Base-by-base conservation (phyloP, 2,797 vertebrate genomes). In the Myiotriccus ornatus region DNA sequence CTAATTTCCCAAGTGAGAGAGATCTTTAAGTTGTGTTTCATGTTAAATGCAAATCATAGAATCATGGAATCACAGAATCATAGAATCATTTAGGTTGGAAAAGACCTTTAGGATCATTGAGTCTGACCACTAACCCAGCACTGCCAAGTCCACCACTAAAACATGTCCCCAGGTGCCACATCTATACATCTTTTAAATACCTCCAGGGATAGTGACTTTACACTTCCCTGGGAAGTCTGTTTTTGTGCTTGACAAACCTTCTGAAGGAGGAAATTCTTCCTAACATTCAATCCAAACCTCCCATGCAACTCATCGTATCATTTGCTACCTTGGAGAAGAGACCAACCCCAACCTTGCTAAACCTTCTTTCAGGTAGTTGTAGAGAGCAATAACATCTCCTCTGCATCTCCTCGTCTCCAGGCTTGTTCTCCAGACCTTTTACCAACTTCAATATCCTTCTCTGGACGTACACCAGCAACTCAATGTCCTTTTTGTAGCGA, bases 201-300 rank as follows among this genome's bases (percentile, higher is more conserved):
- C 10, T 23, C 24, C 14, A 34, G 12, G 37, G 56, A 70, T 13
- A 5, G 4, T 63, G 1, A 57, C 23, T n/a, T 19, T 0, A 0
- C 4, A 18, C 25, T 56, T 70, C 13, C 8, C 24, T 6, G 2
- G 32, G 23, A 8, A 69, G 13, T 9, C 9, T 49, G 3, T 56
- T 30, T 44, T 28, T 34, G 5, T 15, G 8, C 2, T 8, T 34
- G 32, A 22, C 9, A 63, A 39, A 2, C 7, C 3, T 57, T 50
- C 30, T 4, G 5, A 24, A 8, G 24, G 24, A 76, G 6, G 20
- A 50, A 56, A 19, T 70, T 30, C 49, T 63, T 83, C 20, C 12
- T 24, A 49, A n/a, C 5, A 18, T 32, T 77, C 13, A 2, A n/a
- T 17, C 27, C 57, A 6, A 37, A 50, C 19, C 9, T 62, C 37